Conservation (phyloP, 2,888 invertebrate species). For the Conchocele bisecta region DNA sequence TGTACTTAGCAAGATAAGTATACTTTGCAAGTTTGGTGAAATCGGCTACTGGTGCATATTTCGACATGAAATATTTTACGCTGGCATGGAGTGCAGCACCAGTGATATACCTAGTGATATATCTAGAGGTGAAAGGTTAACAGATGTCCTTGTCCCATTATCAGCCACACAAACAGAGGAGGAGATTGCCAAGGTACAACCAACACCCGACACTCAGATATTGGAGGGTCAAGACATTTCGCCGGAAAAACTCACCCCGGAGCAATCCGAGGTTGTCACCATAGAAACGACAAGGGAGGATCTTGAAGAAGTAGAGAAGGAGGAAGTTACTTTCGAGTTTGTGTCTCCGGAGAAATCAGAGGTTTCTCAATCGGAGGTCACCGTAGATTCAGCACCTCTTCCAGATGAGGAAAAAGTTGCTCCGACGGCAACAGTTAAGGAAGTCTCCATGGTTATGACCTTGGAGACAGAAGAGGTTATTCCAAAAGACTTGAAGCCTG, state of each 20-base stretch:
- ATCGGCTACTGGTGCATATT: too few species aligned
- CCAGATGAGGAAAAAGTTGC: slow-evolving; percentile 70
- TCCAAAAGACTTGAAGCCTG: slow-evolving; percentile 47
- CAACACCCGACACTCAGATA: slow-evolving; percentile 52
- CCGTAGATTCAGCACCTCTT: slow-evolving; percentile 67
- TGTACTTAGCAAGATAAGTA: too few species aligned
- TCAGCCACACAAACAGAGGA: slow-evolving; percentile 61
- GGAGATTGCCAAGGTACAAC: slow-evolving; percentile 52
- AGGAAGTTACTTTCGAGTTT: slow-evolving; percentile 75
- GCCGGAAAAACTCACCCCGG: slow-evolving; percentile 68
- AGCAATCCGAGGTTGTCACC: slow-evolving; percentile 66
- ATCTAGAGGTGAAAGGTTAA: too few species aligned
- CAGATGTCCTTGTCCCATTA: slow-evolving; percentile 15
- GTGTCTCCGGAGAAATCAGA: slow-evolving; percentile 66
- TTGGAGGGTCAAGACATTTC: slow-evolving; percentile 74
- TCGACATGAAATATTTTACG: too few species aligned
- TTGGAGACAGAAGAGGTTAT: slow-evolving; percentile 64
- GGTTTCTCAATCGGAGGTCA: slow-evolving; percentile 65
- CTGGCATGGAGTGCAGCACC: too few species aligned
- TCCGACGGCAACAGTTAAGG: slow-evolving; percentile 66
- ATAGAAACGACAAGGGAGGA: slow-evolving; percentile 72
- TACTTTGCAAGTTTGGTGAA: too few species aligned
- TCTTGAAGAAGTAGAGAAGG: slow-evolving; percentile 67
- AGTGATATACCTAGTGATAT: too few species aligned
- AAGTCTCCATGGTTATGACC: slow-evolving; percentile 61